Evolutionary conservation across 2,113 vertebrate species (phyloP).

Genomic region (Synchiropus splendidus): DNA sequence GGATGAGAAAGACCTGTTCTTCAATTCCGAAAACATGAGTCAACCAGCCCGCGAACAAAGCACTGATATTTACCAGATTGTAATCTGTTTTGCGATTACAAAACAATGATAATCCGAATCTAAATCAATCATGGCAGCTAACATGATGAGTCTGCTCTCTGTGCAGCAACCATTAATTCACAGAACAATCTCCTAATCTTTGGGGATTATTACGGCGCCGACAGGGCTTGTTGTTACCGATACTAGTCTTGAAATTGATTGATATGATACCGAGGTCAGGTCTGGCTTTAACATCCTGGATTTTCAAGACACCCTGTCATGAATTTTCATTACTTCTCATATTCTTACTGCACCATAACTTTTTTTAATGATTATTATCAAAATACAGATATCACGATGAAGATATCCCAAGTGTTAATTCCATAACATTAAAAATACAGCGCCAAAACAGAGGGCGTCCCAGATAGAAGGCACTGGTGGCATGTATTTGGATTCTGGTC

Average conservation of each 20-base stretch:
- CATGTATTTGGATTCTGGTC: constrained; percentile 9
- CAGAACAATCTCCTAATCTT: constrained; percentile 36
- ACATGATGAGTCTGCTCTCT: constrained; percentile 10
- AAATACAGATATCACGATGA: too few species aligned
- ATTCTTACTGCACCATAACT: not conserved
- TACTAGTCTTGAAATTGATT: not conserved
- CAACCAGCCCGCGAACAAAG: constrained; percentile 14
- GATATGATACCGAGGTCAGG: not conserved
- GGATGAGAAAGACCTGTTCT: constrained; percentile 27
- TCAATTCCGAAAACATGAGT: constrained; percentile 23
- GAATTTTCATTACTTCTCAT: not conserved
- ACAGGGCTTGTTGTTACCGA: constrained; percentile 8
- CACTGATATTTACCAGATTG: not conserved
- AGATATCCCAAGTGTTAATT: too few species aligned
- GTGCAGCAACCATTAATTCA: constrained; percentile 9
- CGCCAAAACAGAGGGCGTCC: too few species aligned
- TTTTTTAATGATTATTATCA: too few species aligned
- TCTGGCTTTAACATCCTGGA: too few species aligned
- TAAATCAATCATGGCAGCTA: too few species aligned
- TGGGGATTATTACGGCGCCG: constrained; percentile 30
- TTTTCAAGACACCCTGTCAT: too few species aligned
- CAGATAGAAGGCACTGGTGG: not conserved
- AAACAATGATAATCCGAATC: too few species aligned
- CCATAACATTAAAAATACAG: constrained; percentile 3
- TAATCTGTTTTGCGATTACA: too few species aligned